A percentile compares a stretch with the other conserved stretches of the same genome.
These are phyloP conservation scores for Vanessa tameamea DNA, from an alignment of 1,140 invertebrate species.

Conservation along the genomic window DNA sequence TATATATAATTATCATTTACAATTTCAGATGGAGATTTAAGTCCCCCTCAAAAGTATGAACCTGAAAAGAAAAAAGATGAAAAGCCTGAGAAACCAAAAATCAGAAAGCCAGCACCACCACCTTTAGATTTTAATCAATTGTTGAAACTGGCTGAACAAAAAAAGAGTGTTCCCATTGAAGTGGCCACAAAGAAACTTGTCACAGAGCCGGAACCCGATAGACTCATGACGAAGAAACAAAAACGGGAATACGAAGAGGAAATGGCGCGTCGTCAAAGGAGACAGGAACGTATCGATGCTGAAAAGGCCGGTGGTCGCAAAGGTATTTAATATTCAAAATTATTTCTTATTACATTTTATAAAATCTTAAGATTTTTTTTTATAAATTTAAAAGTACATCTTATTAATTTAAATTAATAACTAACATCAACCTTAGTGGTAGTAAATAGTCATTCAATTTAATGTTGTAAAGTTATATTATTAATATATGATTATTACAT, in stretches of 20 bases:
- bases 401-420: no score
- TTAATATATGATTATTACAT: no score
- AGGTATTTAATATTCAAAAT: constrained; percentile 41
- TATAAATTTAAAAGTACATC: no score
- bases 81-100: constrained; percentile 82
- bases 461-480: no score
- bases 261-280: constrained; percentile 71
- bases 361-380: no score
- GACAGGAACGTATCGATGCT: constrained; percentile 70
- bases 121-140: constrained; percentile 88
- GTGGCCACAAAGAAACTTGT: constrained; percentile 83
- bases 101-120: constrained; percentile 82
- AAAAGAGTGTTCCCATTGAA: constrained; percentile 88
- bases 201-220: constrained; percentile 83
- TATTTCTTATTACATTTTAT: no score
- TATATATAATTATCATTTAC: neutral
- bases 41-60: constrained; percentile 70
- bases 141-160: constrained; percentile 90
- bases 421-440: no score
- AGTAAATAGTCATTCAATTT: no score
- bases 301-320: constrained; percentile 53
- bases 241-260: constrained; percentile 86
- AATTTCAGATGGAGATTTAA: constrained; percentile 53
- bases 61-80: constrained; percentile 77
- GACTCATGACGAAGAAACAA: constrained; percentile 90